A percentile compares a stretch with the other conserved stretches of the same genome.
Conservation (phyloP, 2,888 invertebrate species). For the Crocallis elinguaria region DNA sequence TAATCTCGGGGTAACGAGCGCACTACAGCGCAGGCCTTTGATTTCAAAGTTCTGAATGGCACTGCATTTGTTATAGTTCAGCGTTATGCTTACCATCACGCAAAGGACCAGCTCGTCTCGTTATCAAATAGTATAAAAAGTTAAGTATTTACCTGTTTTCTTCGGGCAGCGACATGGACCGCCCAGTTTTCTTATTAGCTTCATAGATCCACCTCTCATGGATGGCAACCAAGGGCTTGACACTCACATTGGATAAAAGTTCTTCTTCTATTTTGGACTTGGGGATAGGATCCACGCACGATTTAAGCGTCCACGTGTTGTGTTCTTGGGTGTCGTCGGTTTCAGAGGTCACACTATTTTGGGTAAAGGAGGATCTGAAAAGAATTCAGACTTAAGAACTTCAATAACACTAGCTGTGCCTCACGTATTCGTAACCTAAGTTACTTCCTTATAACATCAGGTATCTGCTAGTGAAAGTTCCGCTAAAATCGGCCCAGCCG, state of each 20-base stretch:
- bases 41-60: too few relatives aligned
- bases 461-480: too few relatives aligned
- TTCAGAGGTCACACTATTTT: conserved; percentile 51
- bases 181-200: conserved; percentile 67
- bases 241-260: conserved; percentile 64
- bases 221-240: conserved; percentile 77
- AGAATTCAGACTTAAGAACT: not conserved
- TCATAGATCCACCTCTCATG: conserved; percentile 81
- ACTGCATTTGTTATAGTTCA: too few relatives aligned
- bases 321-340: conserved; percentile 50
- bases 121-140: too few relatives aligned
- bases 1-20: too few relatives aligned
- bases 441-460: too few relatives aligned
- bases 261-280: conserved; percentile 62
- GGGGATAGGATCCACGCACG: conserved; percentile 36
- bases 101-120: too few relatives aligned
- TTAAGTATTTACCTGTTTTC: conserved; percentile 59
- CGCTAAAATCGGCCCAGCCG: too few relatives aligned
- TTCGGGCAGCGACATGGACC: conserved; percentile 74
- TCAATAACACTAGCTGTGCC: too few relatives aligned
- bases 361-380: conserved; percentile 48
- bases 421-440: too few relatives aligned
- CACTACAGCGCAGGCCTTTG: too few relatives aligned
- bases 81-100: too few relatives aligned
- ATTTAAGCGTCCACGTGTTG: conserved; percentile 53